phyloP scores from a whole-genome alignment of 2,888 invertebrate species.

The Drosophila prolongata region DNA sequence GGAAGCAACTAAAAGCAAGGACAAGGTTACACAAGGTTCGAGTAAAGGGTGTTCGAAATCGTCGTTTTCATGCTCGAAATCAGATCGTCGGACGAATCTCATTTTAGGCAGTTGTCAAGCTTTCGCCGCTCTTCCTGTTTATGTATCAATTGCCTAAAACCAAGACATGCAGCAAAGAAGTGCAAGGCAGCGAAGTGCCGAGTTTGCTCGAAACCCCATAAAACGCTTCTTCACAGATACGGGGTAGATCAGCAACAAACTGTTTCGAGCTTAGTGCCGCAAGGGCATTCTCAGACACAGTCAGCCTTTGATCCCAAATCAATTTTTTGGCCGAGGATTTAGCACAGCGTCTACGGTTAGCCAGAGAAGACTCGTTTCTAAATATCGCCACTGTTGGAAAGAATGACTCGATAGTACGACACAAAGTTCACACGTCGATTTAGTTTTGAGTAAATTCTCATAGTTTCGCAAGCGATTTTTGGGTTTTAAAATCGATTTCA shows the following conservation, averaged over 20 bases:
- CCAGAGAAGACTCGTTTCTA: background rate
- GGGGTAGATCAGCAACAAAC: background rate
- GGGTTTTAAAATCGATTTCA: constrained; percentile 1
- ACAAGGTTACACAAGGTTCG: too few species aligned
- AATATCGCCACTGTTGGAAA: background rate
- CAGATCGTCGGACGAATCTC: background rate
- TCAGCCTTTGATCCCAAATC: too few species aligned
- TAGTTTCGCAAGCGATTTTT: background rate
- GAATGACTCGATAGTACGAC: constrained; percentile 1
- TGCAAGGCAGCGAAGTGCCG: too few species aligned
- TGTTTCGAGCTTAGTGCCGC: background rate
- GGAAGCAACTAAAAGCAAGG: background rate
- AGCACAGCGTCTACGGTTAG: background rate
- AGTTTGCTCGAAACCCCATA: too few species aligned
- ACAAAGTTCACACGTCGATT: background rate
- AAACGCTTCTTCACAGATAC: too few species aligned
- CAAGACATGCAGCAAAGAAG: too few species aligned
- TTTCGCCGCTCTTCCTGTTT: background rate
- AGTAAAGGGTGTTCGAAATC: background rate
- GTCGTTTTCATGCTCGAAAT: background rate
- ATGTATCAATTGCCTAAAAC: too few species aligned
- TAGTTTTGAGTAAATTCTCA: background rate
- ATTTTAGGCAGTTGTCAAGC: background rate
- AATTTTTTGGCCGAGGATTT: background rate
- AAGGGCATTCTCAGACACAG: background rate